Evolutionary conservation across 2,888 invertebrate species (phyloP).

Genomic region (Tenthredo scrophulariae): DNA sequence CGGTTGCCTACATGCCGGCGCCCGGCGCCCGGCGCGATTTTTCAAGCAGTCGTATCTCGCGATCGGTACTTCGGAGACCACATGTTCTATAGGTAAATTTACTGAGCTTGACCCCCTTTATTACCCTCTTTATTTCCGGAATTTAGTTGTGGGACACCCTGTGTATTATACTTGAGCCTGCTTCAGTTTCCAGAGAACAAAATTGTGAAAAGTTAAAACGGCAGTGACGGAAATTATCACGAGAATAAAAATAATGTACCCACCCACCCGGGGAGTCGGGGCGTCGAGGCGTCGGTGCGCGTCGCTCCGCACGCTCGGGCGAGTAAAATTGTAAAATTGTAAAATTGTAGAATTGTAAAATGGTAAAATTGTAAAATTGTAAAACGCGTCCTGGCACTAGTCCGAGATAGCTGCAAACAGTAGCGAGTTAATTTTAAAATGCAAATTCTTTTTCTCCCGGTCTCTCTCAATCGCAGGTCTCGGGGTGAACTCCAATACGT

Average conservation of each 20-base stretch:
- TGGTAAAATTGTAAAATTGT: conserved; percentile 71
- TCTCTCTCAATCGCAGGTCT: conserved; percentile 62
- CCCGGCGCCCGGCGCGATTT: no score
- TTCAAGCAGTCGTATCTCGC: no score
- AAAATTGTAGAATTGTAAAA: conserved; percentile 55
- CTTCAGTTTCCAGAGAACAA: neutral
- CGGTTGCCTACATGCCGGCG: no score
- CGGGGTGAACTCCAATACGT: conserved; percentile 38
- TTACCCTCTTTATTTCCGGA: no score
- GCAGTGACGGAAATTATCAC: conserved; percentile 49
- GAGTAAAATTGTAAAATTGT: conserved; percentile 69
- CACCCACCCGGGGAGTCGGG: conserved; percentile 54
- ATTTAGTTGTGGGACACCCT: no score
- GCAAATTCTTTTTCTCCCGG: conserved; percentile 71
- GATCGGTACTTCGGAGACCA: no score
- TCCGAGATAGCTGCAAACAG: conserved; percentile 76
- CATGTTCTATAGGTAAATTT: no score
- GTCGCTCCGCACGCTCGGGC: conserved; percentile 60
- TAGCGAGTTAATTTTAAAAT: conserved; percentile 78
- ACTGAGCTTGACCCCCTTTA: no score
- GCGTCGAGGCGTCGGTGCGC: conserved; percentile 55
- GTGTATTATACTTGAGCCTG: neutral
- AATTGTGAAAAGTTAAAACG: conserved; percentile 30
- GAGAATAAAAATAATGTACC: conserved; percentile 35
- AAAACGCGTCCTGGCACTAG: conserved; percentile 63